Evolutionary conservation across 2,888 invertebrate genomes (phyloP), one percentile per base, ranked within the genome.

Genomic region (Doris montereyensis): DNA sequence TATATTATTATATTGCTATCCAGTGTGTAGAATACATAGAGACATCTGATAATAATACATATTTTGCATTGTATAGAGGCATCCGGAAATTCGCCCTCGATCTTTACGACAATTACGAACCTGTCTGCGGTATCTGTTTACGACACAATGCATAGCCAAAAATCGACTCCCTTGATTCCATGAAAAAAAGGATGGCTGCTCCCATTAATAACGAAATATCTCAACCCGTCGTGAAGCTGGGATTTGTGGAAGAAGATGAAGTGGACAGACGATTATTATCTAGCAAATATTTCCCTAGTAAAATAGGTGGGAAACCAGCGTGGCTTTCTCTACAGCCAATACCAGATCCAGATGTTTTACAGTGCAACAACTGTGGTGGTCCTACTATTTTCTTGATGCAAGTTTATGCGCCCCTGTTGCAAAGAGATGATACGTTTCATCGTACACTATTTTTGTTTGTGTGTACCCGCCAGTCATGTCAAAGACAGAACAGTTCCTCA

Each of bases 281-380:
- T 13, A 82, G 82, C 24, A 78, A 77, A 82, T 95, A n/a, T 92
- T 97, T 98, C 90, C 98, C 98, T 0, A 97, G 97, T 88, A 99
- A 99, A 95, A 93, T 97, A 13, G 98, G 98, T 58, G 97, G 97
- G 28, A 95, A 94, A 91, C 98, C 98, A 32, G 95, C 97, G 0
- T 99, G 98, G 98, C 93, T 99, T 73, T 94, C 95, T 89, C 92
- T 81, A 28, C 73, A 76, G 10, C 76, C 79, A 2, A 34, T 81
- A 30, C 81, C 81, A 24, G 17, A 52, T 4, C 60, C 78, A 24
- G 78, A 79, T 17, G 41, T 26, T 13, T n/a, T 82, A 2, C 26
- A 76, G 28, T 81, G 82, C 52, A 30, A 26, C 21, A 80, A 77
- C 76, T 81, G 82, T 71, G 34, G 62, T 17, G 67, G 60, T 1